A percentile compares a stretch with the other conserved stretches of the same genome.
phyloP scores from a whole-genome alignment of 2,113 vertebrate genomes.

The Tautogolabrus adspersus region DNA sequence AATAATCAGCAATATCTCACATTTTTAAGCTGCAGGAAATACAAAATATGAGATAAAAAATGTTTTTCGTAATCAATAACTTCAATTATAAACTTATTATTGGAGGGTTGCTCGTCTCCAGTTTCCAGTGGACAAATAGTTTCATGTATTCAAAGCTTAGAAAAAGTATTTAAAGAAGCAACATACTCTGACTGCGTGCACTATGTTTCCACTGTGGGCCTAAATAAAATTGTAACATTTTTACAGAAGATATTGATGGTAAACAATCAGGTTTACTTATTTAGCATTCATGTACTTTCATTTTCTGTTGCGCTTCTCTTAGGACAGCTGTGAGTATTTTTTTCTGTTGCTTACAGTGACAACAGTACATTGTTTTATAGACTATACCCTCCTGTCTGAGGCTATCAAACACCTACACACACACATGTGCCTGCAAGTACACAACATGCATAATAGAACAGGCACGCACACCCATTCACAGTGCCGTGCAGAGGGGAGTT shows the following conservation, averaged over 20 bases:
- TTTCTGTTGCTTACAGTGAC: background rate
- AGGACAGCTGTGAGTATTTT: background rate
- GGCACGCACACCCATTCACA: background rate
- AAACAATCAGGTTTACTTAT: no score
- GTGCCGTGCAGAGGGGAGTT: background rate
- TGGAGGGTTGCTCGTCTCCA: no score
- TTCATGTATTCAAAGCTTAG: no score
- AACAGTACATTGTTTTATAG: background rate
- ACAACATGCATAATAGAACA: slow-evolving; percentile 7
- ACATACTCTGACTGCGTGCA: no score
- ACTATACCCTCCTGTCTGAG: background rate
- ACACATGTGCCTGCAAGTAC: background rate
- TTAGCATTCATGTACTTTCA: background rate
- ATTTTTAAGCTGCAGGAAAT: no score
- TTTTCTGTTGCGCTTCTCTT: background rate
- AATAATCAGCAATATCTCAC: no score
- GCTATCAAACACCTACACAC: background rate
- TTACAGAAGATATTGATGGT: background rate
- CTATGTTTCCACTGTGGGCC: background rate
- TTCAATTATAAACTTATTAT: no score
- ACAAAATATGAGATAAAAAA: no score
- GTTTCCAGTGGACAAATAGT: no score
- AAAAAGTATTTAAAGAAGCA: background rate
- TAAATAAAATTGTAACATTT: background rate
- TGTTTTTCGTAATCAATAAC: no score